Conservation (phyloP, 1,140 invertebrate species). For the Gonatopus flavifemur region DNA sequence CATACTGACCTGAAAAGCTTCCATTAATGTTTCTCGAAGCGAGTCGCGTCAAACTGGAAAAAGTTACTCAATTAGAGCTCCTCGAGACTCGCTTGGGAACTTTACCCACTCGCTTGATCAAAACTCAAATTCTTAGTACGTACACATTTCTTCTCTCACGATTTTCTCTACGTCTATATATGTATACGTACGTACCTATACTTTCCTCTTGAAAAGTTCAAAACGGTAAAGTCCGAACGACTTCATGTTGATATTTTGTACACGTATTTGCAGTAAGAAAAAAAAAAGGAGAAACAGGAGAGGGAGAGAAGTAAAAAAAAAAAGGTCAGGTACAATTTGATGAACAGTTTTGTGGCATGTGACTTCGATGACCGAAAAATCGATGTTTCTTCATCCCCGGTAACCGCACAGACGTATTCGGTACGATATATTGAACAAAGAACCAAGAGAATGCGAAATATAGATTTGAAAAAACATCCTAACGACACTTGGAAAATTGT, state of each 20-base stretch:
- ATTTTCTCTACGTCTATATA: no score
- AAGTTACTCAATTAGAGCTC: conserved; percentile 34
- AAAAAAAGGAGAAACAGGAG: no score
- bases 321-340: no score
- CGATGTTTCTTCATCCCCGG: no score
- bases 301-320: no score
- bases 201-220: conserved; percentile 8
- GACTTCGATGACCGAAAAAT: no score
- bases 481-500: no score
- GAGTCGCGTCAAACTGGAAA: conserved; percentile 23
- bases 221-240: conserved; percentile 5
- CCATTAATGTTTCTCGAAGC: conserved; percentile 20
- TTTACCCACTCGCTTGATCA: conserved; percentile 15
- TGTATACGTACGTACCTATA: conserved; percentile 13
- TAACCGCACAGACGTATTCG: no score
- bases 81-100: conserved; percentile 21
- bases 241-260: conserved; percentile 4
- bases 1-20: conserved; percentile 16
- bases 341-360: no score
- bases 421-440: no score
- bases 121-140: conserved; percentile 27
- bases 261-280: conserved; percentile 5
- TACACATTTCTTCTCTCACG: background rate
- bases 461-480: no score
- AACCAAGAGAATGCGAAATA: no score